These are phyloP conservation scores for Hoplostethus mediterraneus DNA, from an alignment of 2,797 vertebrate species.

Conservation along the genomic window DNA sequence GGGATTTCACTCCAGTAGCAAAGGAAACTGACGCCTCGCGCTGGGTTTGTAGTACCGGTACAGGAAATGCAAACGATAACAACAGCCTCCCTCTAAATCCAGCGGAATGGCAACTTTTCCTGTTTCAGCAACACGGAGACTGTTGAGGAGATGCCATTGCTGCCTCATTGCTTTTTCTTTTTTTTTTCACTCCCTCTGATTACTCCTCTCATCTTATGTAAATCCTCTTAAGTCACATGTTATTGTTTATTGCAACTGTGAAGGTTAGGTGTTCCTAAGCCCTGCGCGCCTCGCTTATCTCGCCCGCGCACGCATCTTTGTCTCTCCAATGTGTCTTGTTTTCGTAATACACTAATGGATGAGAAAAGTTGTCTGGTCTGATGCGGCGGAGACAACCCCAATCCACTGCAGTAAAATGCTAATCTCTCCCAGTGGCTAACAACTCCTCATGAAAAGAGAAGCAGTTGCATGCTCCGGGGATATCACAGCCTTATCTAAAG, in stretches of 20 bases:
- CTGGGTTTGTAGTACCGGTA: constrained; percentile 59
- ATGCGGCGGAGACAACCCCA: constrained; percentile 81
- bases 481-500: constrained; percentile 74
- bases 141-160: constrained; percentile 85
- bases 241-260: constrained; percentile 88
- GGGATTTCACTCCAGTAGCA: constrained; percentile 48
- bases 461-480: constrained; percentile 77
- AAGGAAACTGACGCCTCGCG: constrained; percentile 70
- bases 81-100: constrained; percentile 75
- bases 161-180: constrained; percentile 85
- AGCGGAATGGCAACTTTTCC: constrained; percentile 79
- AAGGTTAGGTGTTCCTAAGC: constrained; percentile 90
- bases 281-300: constrained; percentile 85
- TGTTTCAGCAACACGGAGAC: constrained; percentile 78
- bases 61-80: constrained; percentile 76
- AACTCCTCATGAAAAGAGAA: constrained; percentile 77
- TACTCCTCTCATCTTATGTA: constrained; percentile 89
- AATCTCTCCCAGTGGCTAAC: constrained; percentile 83
- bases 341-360: constrained; percentile 86
- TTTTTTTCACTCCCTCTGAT: constrained; percentile 80
- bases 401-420: constrained; percentile 80
- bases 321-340: constrained; percentile 86
- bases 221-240: constrained; percentile 91
- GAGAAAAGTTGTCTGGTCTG: constrained; percentile 86
- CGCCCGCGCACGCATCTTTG: constrained; percentile 86